Conservation (phyloP, 2,797 vertebrate species). For the Rallus crepitans region DNA sequence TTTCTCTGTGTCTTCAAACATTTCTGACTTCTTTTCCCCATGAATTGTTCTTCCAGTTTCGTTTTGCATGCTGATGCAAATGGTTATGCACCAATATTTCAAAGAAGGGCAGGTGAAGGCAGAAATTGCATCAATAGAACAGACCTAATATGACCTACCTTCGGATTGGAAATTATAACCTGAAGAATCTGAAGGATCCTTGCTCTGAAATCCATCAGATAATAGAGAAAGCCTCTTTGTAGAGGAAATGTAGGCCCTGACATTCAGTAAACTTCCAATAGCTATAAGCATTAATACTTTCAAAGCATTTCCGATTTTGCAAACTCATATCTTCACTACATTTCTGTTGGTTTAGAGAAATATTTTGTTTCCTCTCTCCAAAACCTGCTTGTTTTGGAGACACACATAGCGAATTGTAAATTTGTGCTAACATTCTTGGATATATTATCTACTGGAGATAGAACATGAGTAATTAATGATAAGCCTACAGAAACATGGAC, state of each 20-base stretch:
- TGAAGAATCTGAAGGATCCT: fast-evolving
- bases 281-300: neutral
- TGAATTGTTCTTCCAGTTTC: neutral
- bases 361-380: too few species aligned
- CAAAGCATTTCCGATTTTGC: neutral
- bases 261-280: neutral
- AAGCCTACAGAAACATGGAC: neutral
- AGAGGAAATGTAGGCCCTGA: neutral
- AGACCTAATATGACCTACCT: neutral
- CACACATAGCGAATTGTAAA: neutral
- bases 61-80: neutral
- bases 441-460: neutral
- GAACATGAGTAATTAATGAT: neutral
- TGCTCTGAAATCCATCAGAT: neutral
- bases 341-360: too few species aligned
- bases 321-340: neutral
- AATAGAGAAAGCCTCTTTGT: neutral
- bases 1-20: neutral
- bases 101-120: neutral
- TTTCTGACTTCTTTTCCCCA: neutral
- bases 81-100: neutral
- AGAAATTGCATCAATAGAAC: neutral
- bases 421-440: neutral
- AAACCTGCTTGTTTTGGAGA: neutral
- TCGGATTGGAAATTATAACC: neutral